Base-by-base conservation (phyloP, 2,888 invertebrate genomes). In the Cephus spinipes region DNA sequence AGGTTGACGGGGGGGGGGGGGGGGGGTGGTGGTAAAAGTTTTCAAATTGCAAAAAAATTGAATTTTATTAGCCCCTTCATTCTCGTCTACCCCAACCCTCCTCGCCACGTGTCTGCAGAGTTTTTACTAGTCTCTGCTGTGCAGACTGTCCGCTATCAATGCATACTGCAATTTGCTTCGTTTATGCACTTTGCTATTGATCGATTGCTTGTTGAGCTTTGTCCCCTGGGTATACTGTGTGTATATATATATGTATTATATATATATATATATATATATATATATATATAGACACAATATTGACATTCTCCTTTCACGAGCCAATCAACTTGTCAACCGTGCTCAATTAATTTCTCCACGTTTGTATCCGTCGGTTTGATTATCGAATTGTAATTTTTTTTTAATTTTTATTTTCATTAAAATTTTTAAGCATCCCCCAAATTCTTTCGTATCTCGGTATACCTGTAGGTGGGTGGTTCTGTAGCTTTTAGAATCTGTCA, bases 71-170 rank as follows among this genome's bases (percentile, higher is more conserved):
- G 9, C 55, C 15, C 2, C 55, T 2, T 6, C 6, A 2, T 9
- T 0, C 15, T 6, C 15, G 4, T 35, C 12, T 3, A 12, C 3
- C 36, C 2, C 15, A 15, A 1, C 55, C 9, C 55, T 55, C 55
- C 23, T 55, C 9, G 9, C 55, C 23, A 55, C 35, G 73, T 69
- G 71, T 79, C 73, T 30, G 23, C 78, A 55, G 34, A 68, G 77
- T 75, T 80, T 82, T 82, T 80, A 81, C 80, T 80, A 79, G 81
- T 80, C 73, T 76, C 78, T 73, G 55, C 71, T 11, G 35, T 12
- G 55, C 32, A 75, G 32, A 35, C 36, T 36, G 23, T 55, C 1
- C 55, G 2, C 55, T 55, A 23, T 55, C 55, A 55, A 55, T 55
- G 55, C 55, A 55, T 55, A 55, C 55, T 55, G 55, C 55, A 55